phyloP scores from a whole-genome alignment of 1,140 invertebrate species.

The Cepaea nemoralis region DNA sequence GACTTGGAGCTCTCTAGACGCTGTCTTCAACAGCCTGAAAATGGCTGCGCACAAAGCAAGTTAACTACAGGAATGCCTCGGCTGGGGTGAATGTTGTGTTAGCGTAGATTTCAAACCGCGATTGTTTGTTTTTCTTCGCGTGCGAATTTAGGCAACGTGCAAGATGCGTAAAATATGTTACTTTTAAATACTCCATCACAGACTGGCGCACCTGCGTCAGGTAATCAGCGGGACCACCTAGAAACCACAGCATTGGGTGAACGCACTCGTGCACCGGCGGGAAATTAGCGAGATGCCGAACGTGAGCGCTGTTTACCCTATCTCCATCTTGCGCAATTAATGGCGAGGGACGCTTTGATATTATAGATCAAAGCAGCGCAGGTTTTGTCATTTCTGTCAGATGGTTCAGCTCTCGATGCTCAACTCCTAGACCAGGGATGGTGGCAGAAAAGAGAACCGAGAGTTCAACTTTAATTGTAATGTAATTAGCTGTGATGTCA shows the following conservation, averaged over 20 bases:
- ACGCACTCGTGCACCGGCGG: not conserved
- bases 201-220: not conserved
- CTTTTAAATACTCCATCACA: not conserved
- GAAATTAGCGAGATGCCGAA: not conserved
- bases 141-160: constrained; percentile 3
- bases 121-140: constrained; percentile 5
- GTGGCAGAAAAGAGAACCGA: no score
- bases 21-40: no score
- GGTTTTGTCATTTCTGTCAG: not conserved
- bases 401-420: not conserved
- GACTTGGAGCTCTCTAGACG: no score
- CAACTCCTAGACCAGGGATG: not conserved
- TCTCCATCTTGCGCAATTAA: not conserved
- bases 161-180: not conserved
- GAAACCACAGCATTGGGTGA: not conserved
- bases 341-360: not conserved
- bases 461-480: no score
- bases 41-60: no score
- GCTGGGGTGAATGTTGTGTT: not conserved
- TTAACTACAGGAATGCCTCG: not conserved
- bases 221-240: not conserved
- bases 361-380: not conserved
- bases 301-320: not conserved
- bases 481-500: no score
- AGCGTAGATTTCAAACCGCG: not conserved